Base-by-base conservation (phyloP, 2,797 vertebrate genomes). In the Argya squamiceps region DNA sequence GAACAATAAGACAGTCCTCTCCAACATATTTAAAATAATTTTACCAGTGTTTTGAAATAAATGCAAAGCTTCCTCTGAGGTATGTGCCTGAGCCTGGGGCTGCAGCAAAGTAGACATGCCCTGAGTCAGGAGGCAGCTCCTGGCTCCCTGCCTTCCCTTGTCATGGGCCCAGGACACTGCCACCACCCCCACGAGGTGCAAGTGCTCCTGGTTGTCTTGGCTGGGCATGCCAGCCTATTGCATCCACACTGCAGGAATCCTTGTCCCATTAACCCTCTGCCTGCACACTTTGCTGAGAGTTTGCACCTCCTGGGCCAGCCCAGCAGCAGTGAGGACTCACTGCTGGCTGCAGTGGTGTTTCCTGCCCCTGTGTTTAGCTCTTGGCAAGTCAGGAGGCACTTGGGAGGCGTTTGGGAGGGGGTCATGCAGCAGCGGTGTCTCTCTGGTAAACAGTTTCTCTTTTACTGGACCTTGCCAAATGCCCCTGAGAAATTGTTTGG, bases 141-240 rank as follows among this genome's bases (percentile, higher is more conserved):
- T 0, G 1, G 22, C 41, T 63, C 39, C 30, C 5, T n/a, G 27
- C 22, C 12, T 18, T 62, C 24, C 12, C 17, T 52, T 39, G 29
- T 23, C 71, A 24, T 17, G 14, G 49, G 24, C 36, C 13, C 36
- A 27, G 73, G 50, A 27, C 2, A 3, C 27, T 15, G 9, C 36
- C 55, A 26, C 17, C 13, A 12, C 9, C 50, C 9, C 32, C 34
- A 34, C 0, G 0, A 77, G 24, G 15, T 49, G 30, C 11, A 53
- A 60, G 29, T 1, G 2, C n/a, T 21, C 3, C 1, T 5, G 2
- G 6, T 2, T 43, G 16, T 37, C 12, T 2, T 43, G 26, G 20
- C 21, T 59, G 59, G 8, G 60, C 41, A 19, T 22, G 15, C 23
- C 44, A 53, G 8, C 8, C 55, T 44, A 1, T 5, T 0, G 2